These are phyloP conservation scores for Drosophila ochracea DNA, from an alignment of 2,888 invertebrate genomes.

Conservation along the genomic window DNA sequence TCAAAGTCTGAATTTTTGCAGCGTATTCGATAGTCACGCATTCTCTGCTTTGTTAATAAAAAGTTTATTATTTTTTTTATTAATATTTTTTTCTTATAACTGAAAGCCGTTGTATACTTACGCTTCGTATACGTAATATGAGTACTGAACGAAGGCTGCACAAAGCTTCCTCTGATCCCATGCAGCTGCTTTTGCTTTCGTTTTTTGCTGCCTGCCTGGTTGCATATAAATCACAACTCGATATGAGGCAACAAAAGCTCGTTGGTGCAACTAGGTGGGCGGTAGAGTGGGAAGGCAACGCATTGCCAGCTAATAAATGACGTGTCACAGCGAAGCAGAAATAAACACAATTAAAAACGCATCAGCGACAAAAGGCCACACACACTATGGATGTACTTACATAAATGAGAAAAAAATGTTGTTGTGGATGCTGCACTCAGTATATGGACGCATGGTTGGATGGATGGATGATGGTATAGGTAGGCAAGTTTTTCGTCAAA, in stretches of 20 bases:
- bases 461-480: neutral
- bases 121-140: slow-evolving; percentile 54
- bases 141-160: slow-evolving; percentile 10
- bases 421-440: slow-evolving; percentile 18
- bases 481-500: neutral
- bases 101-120: slow-evolving; percentile 27
- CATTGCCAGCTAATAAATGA: slow-evolving; percentile 69
- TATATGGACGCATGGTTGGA: neutral
- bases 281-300: neutral
- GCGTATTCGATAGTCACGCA: neutral
- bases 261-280: neutral
- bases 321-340: slow-evolving; percentile 78
- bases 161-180: slow-evolving; percentile 34
- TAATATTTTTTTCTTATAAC: slow-evolving; percentile 5
- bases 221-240: slow-evolving; percentile 60
- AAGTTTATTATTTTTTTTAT: neutral
- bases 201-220: slow-evolving; percentile 4
- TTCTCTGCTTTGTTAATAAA: neutral
- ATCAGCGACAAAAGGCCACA: slow-evolving; percentile 64
- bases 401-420: slow-evolving; percentile 4
- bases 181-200: slow-evolving; percentile 10
- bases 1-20: neutral
- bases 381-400: slow-evolving; percentile 4
- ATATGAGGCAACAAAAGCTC: slow-evolving; percentile 45
- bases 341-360: slow-evolving; percentile 82